A percentile compares a stretch with the other conserved stretches of the same genome.
phyloP scores from a whole-genome alignment of 2,797 vertebrate species.

The Fratercula arctica region DNA sequence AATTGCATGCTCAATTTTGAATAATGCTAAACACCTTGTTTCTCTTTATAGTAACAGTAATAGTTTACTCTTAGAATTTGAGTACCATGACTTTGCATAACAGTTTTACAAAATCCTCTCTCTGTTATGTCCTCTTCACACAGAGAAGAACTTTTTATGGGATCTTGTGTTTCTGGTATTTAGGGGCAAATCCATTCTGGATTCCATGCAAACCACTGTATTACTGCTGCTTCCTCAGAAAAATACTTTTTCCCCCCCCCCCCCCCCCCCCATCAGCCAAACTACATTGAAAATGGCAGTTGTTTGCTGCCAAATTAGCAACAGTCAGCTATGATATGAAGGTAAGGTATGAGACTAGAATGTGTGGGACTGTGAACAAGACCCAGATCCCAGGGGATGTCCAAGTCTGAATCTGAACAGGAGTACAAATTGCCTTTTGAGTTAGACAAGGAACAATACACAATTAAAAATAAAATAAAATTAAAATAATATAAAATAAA shows the following conservation, averaged over 20 bases:
- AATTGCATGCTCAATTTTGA: neutral
- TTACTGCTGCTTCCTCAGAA: neutral
- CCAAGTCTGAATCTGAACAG: neutral
- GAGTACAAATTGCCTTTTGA: neutral
- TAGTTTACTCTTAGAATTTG: neutral
- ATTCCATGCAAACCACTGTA: neutral
- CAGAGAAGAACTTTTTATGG: neutral
- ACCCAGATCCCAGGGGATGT: neutral
- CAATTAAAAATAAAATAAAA: neutral
- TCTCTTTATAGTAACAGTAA: neutral
- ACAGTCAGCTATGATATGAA: neutral
- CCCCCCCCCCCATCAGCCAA: neutral
- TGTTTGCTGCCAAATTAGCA: neutral
- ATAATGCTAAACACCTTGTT: neutral
- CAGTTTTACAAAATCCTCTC: neutral
- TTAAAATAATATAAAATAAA: neutral
- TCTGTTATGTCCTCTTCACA: neutral
- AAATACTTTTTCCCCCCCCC: neutral
- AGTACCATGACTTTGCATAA: neutral
- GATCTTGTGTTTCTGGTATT: neutral
- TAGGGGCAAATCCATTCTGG: neutral
- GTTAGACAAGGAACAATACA: neutral
- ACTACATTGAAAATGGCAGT: neutral
- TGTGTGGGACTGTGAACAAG: neutral
- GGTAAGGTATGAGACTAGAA: neutral